These are phyloP conservation scores for Gopherus evgoodei DNA, from an alignment of 2,113 vertebrate species.

Conservation along the genomic window DNA sequence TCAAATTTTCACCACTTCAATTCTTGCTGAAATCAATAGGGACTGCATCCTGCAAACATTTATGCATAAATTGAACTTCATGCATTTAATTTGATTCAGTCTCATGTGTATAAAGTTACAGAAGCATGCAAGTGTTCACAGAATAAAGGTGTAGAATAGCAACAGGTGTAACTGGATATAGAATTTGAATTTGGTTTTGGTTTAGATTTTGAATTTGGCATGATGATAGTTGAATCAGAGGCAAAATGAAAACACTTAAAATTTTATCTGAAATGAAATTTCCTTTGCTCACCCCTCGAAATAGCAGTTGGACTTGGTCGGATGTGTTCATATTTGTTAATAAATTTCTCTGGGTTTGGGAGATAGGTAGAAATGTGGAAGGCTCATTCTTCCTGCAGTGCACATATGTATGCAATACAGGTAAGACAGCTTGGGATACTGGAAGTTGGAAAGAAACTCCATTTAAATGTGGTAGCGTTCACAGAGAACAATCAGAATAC, in stretches of 20 bases:
- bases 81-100: neutral
- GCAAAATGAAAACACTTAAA: neutral
- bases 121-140: neutral
- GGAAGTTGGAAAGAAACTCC: constrained; percentile 20
- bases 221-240: neutral
- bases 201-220: neutral
- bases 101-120: neutral
- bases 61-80: neutral
- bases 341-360: neutral
- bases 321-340: neutral
- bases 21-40: neutral
- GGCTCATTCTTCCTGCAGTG: neutral
- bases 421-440: constrained; percentile 24
- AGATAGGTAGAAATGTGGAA: neutral
- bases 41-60: neutral
- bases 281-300: neutral
- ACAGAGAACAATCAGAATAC: neutral
- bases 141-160: neutral
- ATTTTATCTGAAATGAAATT: accelerated
- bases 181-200: neutral
- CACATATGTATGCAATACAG: neutral
- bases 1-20: neutral
- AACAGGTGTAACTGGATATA: neutral
- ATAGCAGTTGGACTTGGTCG: accelerated
- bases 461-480: neutral